Base-by-base conservation (phyloP, 2,797 vertebrate species). In the Erethizon dorsatum region DNA sequence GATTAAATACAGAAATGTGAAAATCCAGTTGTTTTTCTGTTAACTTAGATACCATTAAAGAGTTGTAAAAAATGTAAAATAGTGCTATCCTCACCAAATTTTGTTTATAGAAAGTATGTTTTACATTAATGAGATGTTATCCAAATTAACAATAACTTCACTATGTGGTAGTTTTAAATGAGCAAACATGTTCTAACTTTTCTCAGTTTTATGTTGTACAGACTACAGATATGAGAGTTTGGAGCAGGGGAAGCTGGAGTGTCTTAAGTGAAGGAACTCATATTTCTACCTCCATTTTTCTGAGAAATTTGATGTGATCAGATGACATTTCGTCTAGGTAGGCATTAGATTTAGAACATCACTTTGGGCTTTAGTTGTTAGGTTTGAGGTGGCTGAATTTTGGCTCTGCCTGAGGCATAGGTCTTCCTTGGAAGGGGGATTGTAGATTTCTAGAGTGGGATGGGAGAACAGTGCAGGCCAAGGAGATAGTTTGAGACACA, bases 31-130 rank as follows among this genome's bases (percentile, higher is more conserved):
- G 6, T 78, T 24, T 17, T 88, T 89, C 59, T 83, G 0, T 90
- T 92, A 63, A 85, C 41, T 96, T 92, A 78, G 50, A 56, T 88
- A 50, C 11, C 5, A 54, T 79, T 73, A 90, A 94, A 93, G 28
- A 89, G 22, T 89, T 88, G 9, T 82, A 31, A 47, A 69, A 26
- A 75, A 85, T 80, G 24, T 93, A 85, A 95, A 92, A 71, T 95
- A 71, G 57, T 79, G 33, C 41, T 50, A 24, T 45, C 71, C 2
- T 90, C 47, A 88, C 13, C n/a, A 59, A 47, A 57, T 31, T 80
- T 63, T 50, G 59, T 69, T 95, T 84, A 83, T 63, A 11, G 22
- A 78, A 73, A 84, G 28, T 50, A 75, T 78, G 26, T 82, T 63
- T 91, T 90, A 67, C 5, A 9, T 65, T 63, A 69, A 57, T 2